Percentiles rank a stretch among this genome's conserved stretches.
These are phyloP conservation scores for Dromius quadrimaculatus DNA, from an alignment of 2,888 invertebrate species.

Conservation along the genomic window DNA sequence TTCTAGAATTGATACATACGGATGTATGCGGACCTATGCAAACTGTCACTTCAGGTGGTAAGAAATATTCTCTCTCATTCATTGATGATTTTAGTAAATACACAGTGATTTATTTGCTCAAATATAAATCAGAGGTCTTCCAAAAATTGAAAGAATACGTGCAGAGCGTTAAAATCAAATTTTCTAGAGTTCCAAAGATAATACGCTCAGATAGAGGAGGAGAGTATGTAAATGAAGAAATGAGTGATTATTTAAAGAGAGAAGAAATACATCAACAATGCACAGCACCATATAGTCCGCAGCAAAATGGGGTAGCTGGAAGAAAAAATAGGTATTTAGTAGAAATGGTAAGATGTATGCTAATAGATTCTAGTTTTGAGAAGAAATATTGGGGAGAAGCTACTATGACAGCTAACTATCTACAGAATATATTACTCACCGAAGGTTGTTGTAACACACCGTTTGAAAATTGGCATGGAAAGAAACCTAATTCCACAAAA, in stretches of 20 bases:
- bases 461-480: slow-evolving; percentile 41
- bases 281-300: slow-evolving; percentile 55
- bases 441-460: no score
- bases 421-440: no score
- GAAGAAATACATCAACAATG: slow-evolving; percentile 56
- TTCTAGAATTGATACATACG: slow-evolving; percentile 57
- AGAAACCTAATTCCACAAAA: neutral
- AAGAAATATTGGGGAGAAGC: slow-evolving; percentile 1
- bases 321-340: neutral
- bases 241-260: slow-evolving; percentile 52
- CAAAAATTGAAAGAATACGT: slow-evolving; percentile 52
- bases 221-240: slow-evolving; percentile 56
- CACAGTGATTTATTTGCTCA: slow-evolving; percentile 55
- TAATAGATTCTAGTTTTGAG: neutral
- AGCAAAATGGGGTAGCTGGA: slow-evolving; percentile 56
- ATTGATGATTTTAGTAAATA: slow-evolving; percentile 60
- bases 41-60: slow-evolving; percentile 55
- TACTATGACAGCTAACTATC: no score
- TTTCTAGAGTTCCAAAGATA: slow-evolving; percentile 18
- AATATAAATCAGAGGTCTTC: slow-evolving; percentile 55
- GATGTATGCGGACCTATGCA: slow-evolving; percentile 60
- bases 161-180: slow-evolving; percentile 49
- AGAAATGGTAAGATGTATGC: slow-evolving; percentile 5
- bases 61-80: slow-evolving; percentile 57
- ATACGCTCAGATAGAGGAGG: slow-evolving; percentile 55